phyloP scores from a whole-genome alignment of 2,888 invertebrate species.

The Scelioninae gen. 2 region DNA sequence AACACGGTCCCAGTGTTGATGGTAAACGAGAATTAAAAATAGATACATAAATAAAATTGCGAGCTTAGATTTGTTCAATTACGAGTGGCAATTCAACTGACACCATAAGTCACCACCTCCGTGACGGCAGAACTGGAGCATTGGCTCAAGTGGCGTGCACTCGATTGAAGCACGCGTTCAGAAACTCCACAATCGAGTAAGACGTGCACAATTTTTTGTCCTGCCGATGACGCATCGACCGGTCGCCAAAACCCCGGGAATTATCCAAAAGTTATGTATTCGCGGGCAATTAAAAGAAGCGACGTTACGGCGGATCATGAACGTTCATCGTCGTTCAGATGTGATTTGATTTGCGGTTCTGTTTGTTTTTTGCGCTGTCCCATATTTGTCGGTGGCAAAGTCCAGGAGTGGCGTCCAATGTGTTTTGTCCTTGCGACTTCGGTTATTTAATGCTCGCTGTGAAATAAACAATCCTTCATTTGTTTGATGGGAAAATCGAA shows the following conservation, averaged over 20 bases:
- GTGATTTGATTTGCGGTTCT: conserved; percentile 19
- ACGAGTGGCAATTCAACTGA: no score
- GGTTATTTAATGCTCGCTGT: conserved; percentile 8
- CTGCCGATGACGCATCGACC: neutral
- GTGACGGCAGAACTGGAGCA: no score
- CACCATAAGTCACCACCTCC: no score
- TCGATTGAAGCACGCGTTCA: no score
- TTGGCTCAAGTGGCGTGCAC: no score
- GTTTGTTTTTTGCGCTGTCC: conserved; percentile 27
- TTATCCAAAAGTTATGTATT: conserved; percentile 3
- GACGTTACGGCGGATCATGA: neutral
- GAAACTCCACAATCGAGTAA: no score
- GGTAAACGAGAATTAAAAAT: no score
- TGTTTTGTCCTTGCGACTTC: conserved; percentile 39
- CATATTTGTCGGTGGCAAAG: conserved; percentile 23
- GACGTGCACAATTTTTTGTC: no score
- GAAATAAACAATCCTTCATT: conserved; percentile 6
- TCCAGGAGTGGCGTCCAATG: conserved; percentile 14
- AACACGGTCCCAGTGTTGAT: no score
- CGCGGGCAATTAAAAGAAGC: neutral
- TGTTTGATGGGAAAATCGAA: conserved; percentile 11
- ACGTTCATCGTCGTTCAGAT: neutral
- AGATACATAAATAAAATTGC: no score
- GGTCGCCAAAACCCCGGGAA: conserved; percentile 10
- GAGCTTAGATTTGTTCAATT: no score